phyloP scores from a whole-genome alignment of 1,140 invertebrate species.

The Cotesia glomerata region DNA sequence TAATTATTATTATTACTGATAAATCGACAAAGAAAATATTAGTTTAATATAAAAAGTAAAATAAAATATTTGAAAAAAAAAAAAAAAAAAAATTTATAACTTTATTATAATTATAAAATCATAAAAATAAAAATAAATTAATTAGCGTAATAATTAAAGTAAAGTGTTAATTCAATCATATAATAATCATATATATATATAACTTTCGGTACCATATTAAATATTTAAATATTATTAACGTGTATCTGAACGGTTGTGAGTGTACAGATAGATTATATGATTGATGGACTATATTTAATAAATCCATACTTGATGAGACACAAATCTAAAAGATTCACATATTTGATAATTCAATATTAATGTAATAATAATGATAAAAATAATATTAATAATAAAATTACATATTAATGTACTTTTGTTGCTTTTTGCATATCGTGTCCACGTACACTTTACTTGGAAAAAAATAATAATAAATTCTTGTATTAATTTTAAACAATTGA shows the following conservation, averaged over 20 bases:
- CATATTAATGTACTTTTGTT: slow-evolving; percentile 2
- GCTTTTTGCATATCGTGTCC: not conserved
- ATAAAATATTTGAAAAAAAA: not conserved
- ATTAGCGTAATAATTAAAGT: slow-evolving; percentile 10
- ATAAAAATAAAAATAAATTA: not conserved
- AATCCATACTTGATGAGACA: slow-evolving; percentile 48
- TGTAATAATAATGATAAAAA: not conserved
- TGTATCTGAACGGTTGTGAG: slow-evolving; percentile 58
- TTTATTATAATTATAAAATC: not conserved
- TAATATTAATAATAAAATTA: not conserved
- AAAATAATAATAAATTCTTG: not conserved
- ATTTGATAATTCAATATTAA: slow-evolving; percentile 13
- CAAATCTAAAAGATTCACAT: slow-evolving; percentile 20
- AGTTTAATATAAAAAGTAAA: not conserved
- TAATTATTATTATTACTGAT: too few species aligned
- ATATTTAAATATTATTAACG: slow-evolving; percentile 57
- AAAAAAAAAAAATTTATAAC: not conserved
- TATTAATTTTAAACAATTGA: not conserved
- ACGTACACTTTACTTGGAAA: not conserved
- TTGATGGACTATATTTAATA: slow-evolving; percentile 50
- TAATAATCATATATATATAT: not conserved
- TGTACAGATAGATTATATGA: slow-evolving; percentile 58
- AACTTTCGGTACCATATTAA: slow-evolving; percentile 53
- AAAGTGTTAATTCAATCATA: slow-evolving; percentile 14
- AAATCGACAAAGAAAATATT: not conserved